A percentile compares a stretch with the other conserved stretches of the same genome.
phyloP scores from a whole-genome alignment of 2,888 invertebrate species.

The Drosophila antonietae region DNA sequence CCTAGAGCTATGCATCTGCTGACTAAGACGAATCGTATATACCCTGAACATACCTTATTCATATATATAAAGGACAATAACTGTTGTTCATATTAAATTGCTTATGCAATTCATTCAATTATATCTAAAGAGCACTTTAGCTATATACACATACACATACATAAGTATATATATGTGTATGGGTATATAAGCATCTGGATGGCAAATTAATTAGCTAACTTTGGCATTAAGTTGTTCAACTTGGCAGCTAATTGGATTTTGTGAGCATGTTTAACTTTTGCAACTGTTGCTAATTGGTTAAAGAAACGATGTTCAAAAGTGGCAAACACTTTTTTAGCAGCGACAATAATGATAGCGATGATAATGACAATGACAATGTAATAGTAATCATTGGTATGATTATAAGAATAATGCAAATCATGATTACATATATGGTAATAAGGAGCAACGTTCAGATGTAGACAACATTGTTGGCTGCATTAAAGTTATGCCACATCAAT shows the following conservation, averaged over 20 bases:
- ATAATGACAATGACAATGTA: neutral
- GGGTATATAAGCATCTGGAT: conserved; percentile 1
- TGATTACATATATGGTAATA: neutral
- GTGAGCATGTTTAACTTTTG: conserved; percentile 56
- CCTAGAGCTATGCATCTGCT: neutral
- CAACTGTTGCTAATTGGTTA: conserved; percentile 68
- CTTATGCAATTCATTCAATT: conserved; percentile 39
- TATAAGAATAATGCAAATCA: neutral
- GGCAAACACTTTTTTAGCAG: conserved; percentile 7
- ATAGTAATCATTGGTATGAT: too few relatives aligned
- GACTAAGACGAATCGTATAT: neutral
- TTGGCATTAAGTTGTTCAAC: conserved; percentile 55
- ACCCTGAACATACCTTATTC: neutral
- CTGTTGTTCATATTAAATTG: conserved; percentile 25
- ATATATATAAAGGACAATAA: conserved; percentile 10
- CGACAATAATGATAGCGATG: neutral
- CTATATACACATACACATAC: neutral
- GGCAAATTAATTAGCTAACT: conserved; percentile 66
- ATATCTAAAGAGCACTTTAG: conserved; percentile 2
- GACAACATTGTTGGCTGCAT: neutral
- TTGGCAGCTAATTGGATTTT: conserved; percentile 58
- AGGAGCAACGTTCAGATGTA: too few relatives aligned
- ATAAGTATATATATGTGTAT: neutral
- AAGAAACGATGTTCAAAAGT: conserved; percentile 25
- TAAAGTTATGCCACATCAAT: conserved; percentile 12